Percentiles rank a stretch among this genome's conserved stretches.
Conservation (phyloP, 1,140 invertebrate species). For the Drosophila lowei region DNA sequence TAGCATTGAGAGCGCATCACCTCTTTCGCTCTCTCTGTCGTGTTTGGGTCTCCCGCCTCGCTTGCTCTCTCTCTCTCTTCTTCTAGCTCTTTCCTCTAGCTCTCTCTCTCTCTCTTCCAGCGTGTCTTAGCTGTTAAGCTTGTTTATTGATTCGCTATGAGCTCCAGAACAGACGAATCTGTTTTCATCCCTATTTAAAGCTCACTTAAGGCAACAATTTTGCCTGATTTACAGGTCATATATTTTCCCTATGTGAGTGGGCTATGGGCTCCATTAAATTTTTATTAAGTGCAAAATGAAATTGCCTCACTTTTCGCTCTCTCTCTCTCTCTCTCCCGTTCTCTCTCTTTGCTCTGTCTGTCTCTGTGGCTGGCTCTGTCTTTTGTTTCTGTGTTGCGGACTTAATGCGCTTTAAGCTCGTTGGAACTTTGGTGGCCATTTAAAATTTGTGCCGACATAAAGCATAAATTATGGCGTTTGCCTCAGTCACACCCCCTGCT, state of each 20-base stretch:
- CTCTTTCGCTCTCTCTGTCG: background rate
- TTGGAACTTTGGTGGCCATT: slow-evolving; percentile 59
- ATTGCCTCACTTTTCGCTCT: slow-evolving; percentile 57
- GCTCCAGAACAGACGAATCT: slow-evolving; percentile 6
- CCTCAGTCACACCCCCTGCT: slow-evolving; percentile 9
- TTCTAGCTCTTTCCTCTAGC: too few relatives aligned
- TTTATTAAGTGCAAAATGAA: slow-evolving; percentile 78
- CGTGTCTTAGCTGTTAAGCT: too few relatives aligned
- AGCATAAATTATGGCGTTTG: slow-evolving; percentile 59
- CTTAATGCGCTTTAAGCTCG: slow-evolving; percentile 70
- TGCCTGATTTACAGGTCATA: slow-evolving; percentile 45
- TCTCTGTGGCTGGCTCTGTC: background rate
- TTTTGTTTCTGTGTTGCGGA: slow-evolving; percentile 36
- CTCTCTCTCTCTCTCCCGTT: background rate
- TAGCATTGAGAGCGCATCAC: too few relatives aligned
- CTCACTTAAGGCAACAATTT: slow-evolving; percentile 53
- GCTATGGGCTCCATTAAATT: slow-evolving; percentile 60
- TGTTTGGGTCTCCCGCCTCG: too few relatives aligned
- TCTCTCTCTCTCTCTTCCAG: too few relatives aligned
- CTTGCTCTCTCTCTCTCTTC: too few relatives aligned
- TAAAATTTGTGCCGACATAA: slow-evolving; percentile 70
- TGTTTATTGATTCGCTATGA: slow-evolving; percentile 26
- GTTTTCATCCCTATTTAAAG: slow-evolving; percentile 45
- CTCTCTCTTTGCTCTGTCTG: background rate
- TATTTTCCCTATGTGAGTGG: slow-evolving; percentile 34